Conservation (phyloP, 2,888 invertebrate species). For the Himalopsyche japonica region DNA sequence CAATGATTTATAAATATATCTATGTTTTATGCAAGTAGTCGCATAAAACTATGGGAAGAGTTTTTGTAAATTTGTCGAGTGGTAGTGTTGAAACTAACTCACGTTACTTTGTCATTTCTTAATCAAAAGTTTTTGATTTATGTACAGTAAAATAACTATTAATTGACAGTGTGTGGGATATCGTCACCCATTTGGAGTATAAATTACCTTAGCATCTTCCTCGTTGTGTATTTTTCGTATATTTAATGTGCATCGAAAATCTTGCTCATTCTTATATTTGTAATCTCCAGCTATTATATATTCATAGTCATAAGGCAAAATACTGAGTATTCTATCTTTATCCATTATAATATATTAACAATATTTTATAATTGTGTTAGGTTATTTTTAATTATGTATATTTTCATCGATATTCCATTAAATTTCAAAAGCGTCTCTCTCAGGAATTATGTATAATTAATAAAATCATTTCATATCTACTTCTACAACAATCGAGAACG, state of each 20-base stretch:
- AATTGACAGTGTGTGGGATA: background rate
- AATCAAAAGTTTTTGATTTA: background rate
- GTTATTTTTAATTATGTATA: too few relatives aligned
- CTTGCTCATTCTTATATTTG: conserved; percentile 26
- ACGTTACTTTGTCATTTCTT: too few relatives aligned
- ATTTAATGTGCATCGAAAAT: conserved; percentile 30
- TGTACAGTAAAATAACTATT: background rate
- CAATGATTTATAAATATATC: background rate
- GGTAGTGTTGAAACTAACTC: too few relatives aligned
- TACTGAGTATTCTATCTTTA: conserved; percentile 24
- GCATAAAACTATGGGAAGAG: too few relatives aligned
- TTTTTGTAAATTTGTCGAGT: too few relatives aligned
- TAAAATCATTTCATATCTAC: too few relatives aligned
- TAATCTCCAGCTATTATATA: conserved; percentile 22
- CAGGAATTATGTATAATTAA: too few relatives aligned
- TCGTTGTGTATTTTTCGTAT: conserved; percentile 29
- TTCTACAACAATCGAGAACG: too few relatives aligned
- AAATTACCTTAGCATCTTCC: conserved; percentile 29
- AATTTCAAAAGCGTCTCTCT: too few relatives aligned
- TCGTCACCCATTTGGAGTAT: background rate
- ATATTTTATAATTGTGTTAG: too few relatives aligned
- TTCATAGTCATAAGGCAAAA: conserved; percentile 28
- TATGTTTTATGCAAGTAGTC: too few relatives aligned
- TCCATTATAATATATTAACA: background rate
- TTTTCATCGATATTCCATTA: too few relatives aligned